Base-by-base conservation (phyloP, 37 sponge, comb jelly and placozoan genomes). In the Crambe crambe region DNA sequence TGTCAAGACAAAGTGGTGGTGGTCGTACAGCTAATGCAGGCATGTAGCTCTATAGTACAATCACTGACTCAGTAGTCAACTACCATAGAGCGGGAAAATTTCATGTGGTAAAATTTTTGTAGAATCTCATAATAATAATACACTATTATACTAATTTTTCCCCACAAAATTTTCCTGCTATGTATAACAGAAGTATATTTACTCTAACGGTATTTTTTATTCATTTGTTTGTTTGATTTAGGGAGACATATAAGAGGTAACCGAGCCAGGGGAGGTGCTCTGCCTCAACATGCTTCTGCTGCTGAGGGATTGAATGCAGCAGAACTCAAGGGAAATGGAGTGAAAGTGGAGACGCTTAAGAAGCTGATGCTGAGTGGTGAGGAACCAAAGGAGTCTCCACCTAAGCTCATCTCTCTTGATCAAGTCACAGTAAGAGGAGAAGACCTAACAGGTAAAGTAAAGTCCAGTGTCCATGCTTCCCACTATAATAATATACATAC, bases 371-470 rank as follows among this genome's bases (percentile, higher is more conserved):
- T 39, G 1, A 34, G 70, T 22, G 21, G n/a, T 20, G 57, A 37
- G 32, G 70, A 21, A 39, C 58, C 38, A 8, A 65, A 44, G 17
- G 81, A 29, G 40, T 10, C 0, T 2, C 44, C 25, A 22, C 68
- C 15, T 1, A 58, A 80, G 36, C 61, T 92, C 3, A 65, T 92
- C 1, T 39, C 71, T 44, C 31, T 67, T 6, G 89, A 92, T 6
- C 85, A 92, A 70, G 62, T 92, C 42, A 59, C 62, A 37, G 26
- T 85, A 54, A 84, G 74, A 47, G 93, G 93, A 56, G 93, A 92
- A 81, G 93, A 92, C 34, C 54, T 92, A 9, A 80, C 93, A 42
- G 75, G 85, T 70, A 31, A 58, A 26, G 59, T 3, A 23, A 12
- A 4, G n/a, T n/a, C n/a, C n/a, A n/a, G n/a, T n/a, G n/a, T n/a